A percentile compares a stretch with the other conserved stretches of the same genome.
phyloP scores from a whole-genome alignment of 2,113 vertebrate genomes.

The Sisor rabdophorus region DNA sequence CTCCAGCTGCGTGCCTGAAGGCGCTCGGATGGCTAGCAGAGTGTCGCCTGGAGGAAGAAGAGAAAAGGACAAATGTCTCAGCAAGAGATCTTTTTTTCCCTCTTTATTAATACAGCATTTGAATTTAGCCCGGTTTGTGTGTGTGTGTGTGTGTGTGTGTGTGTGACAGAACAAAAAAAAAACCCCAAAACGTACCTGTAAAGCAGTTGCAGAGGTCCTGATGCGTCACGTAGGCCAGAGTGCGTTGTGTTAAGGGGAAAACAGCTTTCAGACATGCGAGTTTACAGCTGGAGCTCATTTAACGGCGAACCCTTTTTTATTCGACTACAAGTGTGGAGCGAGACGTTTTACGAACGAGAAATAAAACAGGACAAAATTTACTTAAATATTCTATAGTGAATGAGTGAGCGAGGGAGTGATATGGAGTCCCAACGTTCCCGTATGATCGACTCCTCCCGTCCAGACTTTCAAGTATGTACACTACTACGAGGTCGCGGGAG shows the following conservation, averaged over 20 bases:
- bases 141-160: neutral
- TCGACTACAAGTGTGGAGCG: too few relatives aligned
- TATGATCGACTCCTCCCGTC: too few relatives aligned
- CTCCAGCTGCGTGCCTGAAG: conserved; percentile 88
- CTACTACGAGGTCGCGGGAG: too few relatives aligned
- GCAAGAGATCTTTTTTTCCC: neutral
- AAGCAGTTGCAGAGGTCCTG: conserved; percentile 97
- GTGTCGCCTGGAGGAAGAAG: conserved; percentile 81
- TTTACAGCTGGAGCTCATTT: too few relatives aligned
- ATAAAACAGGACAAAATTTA: too few relatives aligned
- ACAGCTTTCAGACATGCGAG: too few relatives aligned
- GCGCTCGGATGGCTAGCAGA: conserved; percentile 90
- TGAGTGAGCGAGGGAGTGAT: too few relatives aligned
- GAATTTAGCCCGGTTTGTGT: neutral
- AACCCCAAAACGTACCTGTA: conserved; percentile 84
- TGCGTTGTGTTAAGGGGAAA: conserved; percentile 78
- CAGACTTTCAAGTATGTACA: too few relatives aligned
- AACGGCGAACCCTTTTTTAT: too few relatives aligned
- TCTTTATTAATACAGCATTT: neutral
- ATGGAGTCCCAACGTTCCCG: too few relatives aligned
- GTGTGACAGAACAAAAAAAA: neutral
- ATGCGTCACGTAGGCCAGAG: conserved; percentile 91
- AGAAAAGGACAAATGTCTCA: neutral
- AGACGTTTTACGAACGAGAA: too few relatives aligned
- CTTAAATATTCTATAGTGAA: too few relatives aligned